Conservation (phyloP, 2,113 vertebrate genomes). For the Chiloscyllium plagiosum region DNA sequence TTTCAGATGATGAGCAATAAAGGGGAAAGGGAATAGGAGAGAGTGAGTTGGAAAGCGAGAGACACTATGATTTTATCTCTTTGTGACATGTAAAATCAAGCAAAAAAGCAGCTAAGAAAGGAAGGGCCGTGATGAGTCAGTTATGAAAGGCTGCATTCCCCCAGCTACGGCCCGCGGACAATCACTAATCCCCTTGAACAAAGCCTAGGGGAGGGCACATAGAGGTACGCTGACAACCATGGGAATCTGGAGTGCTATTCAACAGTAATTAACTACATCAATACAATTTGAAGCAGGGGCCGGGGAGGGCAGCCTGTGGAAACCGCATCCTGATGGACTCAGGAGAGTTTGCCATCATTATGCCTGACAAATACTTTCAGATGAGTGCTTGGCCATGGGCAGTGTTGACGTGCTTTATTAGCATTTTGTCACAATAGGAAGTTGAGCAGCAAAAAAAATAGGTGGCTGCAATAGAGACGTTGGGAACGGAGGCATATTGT, state of each 20-base stretch:
- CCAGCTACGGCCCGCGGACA: conserved; percentile 39
- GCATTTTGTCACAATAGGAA: neutral
- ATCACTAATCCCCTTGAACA: conserved; percentile 57
- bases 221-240: conserved; percentile 54
- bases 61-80: conserved; percentile 5
- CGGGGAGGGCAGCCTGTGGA: conserved; percentile 41
- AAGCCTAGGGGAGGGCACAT: conserved; percentile 37
- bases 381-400: conserved; percentile 40
- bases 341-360: conserved; percentile 37
- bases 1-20: neutral
- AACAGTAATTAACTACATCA: conserved; percentile 67
- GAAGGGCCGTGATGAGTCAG: conserved; percentile 32
- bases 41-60: neutral
- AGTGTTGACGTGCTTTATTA: neutral
- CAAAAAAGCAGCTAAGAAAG: conserved; percentile 22
- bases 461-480: conserved; percentile 28
- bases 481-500: conserved; percentile 16
- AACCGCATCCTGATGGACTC: conserved; percentile 6
- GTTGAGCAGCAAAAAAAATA: conserved; percentile 1
- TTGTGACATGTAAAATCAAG: neutral
- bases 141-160: conserved; percentile 34
- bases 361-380: conserved; percentile 40
- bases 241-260: conserved; percentile 65
- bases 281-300: conserved; percentile 52
- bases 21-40: conserved; percentile 35